Conservation (phyloP, 2,888 invertebrate species). For the Oscheius sp. region DNA sequence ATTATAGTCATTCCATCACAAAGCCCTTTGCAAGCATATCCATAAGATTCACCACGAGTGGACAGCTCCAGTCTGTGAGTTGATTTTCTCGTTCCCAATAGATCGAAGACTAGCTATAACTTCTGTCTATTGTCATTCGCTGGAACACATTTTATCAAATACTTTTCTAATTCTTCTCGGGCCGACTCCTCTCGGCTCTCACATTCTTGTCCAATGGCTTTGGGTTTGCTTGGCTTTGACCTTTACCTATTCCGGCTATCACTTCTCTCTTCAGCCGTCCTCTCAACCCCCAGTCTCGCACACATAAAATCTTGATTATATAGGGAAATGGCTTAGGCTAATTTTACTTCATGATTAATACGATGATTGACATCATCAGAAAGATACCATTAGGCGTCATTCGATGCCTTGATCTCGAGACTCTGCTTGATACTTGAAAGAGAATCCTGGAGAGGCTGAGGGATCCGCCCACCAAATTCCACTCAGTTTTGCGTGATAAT, state of each 20-base stretch:
- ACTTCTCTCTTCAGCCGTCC: constrained; percentile 84
- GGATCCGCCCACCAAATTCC: too few species aligned
- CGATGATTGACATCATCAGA: too few species aligned
- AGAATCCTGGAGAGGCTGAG: too few species aligned
- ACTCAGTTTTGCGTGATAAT: too few species aligned
- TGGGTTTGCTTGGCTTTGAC: constrained; percentile 82
- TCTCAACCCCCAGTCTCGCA: constrained; percentile 79
- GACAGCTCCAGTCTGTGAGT: constrained; percentile 80
- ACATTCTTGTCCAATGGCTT: constrained; percentile 77
- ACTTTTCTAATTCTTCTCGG: constrained; percentile 79
- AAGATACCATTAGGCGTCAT: too few species aligned
- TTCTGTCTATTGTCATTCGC: constrained; percentile 56
- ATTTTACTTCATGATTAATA: too few species aligned
- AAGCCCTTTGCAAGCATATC: constrained; percentile 81
- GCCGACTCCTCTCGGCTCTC: constrained; percentile 75
- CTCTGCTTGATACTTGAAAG: too few species aligned
- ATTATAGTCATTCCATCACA: constrained; percentile 82
- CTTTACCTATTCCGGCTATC: constrained; percentile 85
- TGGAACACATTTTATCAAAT: constrained; percentile 76
- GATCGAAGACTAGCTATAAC: constrained; percentile 55
- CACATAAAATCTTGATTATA: too few species aligned
- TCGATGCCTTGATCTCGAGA: too few species aligned
- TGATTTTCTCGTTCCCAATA: too few species aligned
- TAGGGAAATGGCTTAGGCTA: too few species aligned
- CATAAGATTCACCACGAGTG: constrained; percentile 89